Evolutionary conservation across 1,140 invertebrate species (phyloP), one percentile per base, ranked within the genome.

Genomic region (Phymorhynchus buccinoides): DNA sequence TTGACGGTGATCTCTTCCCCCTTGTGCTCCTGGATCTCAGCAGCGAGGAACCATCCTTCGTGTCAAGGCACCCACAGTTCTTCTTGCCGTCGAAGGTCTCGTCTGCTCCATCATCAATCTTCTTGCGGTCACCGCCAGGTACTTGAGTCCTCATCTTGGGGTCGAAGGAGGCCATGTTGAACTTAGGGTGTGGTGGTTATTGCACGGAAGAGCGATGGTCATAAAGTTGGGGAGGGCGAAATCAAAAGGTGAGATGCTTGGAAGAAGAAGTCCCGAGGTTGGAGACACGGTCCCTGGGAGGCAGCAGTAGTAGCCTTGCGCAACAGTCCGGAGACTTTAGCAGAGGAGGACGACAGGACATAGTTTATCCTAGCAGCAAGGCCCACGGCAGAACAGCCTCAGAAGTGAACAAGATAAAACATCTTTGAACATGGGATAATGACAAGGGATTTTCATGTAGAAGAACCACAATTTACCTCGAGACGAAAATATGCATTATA

Each of bases 11-110:
- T 97, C 92, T 99, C 95, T 90, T 99, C 99, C 91, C 99, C 99
- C 95, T 99, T 99, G 93, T 98, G 98, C 90, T 97, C 97, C 95
- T 97, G 96, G 94, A 99, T 99, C 94, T 99, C 98, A 94, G 98
- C 98, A 94, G 97, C 95, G 90, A 99, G 91, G 95, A 97, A 99
- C 98, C 98, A 91, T 99, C 98, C 94, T 99, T 99, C 90, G 98
- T 97, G 94, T 98, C 97, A 87, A 98, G 97, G 86, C 99, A 96
- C 99, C 99, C 99, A 95, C 98, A 99, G 91, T 97, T 97, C 95
- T 99, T 99, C 95, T 99, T 99, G 94, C 97, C 98, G 96, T 99
- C 99, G 95, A 99, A 93, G 18, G 90, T 88, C 79, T 89, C 32
- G 90, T 90, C 87, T 91, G 89, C 79, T 93, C 90, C 81, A 88